Conservation (phyloP, 1,140 invertebrate species). For the Ostrea denselamellosa region DNA sequence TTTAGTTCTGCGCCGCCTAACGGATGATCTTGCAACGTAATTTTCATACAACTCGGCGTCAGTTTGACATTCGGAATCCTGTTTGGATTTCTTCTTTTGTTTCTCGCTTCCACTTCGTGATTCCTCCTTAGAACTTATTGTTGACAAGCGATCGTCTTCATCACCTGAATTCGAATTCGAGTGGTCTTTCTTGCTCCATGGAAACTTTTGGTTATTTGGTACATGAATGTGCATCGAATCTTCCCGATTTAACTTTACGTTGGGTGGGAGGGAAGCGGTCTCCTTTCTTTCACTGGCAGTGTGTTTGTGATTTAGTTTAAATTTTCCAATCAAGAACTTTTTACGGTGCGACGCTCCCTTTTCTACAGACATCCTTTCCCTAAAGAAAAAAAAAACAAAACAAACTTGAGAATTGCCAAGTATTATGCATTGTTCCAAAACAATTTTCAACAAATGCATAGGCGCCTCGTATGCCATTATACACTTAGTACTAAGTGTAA, state of each 20-base stretch:
- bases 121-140: slow-evolving; percentile 61
- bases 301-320: slow-evolving; percentile 48
- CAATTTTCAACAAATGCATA: no score
- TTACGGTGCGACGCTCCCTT: background rate
- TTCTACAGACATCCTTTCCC: slow-evolving; percentile 5
- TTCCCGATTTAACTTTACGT: slow-evolving; percentile 55
- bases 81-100: slow-evolving; percentile 49
- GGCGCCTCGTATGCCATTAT: no score
- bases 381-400: background rate
- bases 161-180: slow-evolving; percentile 49
- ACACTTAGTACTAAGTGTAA: no score
- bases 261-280: slow-evolving; percentile 50
- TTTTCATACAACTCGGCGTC: slow-evolving; percentile 55
- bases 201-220: slow-evolving; percentile 55
- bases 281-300: slow-evolving; percentile 34
- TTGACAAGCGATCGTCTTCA: slow-evolving; percentile 58
- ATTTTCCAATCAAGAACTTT: slow-evolving; percentile 42
- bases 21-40: background rate
- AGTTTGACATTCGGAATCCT: slow-evolving; percentile 63
- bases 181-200: slow-evolving; percentile 59
- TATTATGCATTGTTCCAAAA: no score
- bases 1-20: slow-evolving; percentile 33
- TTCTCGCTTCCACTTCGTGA: slow-evolving; percentile 48
- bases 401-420: no score
- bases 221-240: slow-evolving; percentile 66